Conservation (phyloP, 2,888 invertebrate genomes). For the Tachina fera region DNA sequence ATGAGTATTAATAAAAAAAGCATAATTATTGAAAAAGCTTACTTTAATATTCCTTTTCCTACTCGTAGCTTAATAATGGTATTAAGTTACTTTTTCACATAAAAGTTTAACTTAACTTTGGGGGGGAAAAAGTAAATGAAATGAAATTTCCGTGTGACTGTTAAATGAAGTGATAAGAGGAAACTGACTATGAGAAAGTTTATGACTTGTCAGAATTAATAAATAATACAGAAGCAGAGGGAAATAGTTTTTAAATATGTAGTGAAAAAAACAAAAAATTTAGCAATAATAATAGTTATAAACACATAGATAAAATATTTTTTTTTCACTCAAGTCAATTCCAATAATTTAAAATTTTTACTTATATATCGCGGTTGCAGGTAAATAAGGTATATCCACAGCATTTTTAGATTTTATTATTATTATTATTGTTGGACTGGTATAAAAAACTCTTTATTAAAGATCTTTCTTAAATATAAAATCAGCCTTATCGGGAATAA, state of each 20-base stretch:
- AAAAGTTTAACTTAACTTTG: not conserved
- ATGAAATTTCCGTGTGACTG: conserved; percentile 13
- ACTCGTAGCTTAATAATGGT: not conserved
- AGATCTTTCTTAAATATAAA: too few species aligned
- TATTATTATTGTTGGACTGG: too few species aligned
- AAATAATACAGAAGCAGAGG: too few species aligned
- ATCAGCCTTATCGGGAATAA: too few species aligned
- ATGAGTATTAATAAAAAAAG: not conserved
- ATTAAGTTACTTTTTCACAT: not conserved
- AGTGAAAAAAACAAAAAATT: not conserved
- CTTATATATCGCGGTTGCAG: too few species aligned
- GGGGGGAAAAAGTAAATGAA: not conserved
- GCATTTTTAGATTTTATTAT: too few species aligned
- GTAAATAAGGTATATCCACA: too few species aligned
- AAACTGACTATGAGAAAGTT: not conserved
- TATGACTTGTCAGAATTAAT: not conserved
- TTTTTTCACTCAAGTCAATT: conserved; percentile 29
- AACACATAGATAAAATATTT: conserved; percentile 26
- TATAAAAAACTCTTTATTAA: too few species aligned
- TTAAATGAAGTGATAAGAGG: not conserved
- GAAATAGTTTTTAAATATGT: too few species aligned
- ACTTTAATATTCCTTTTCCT: not conserved
- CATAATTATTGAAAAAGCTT: not conserved
- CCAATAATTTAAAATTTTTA: too few species aligned
- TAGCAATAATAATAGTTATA: not conserved